Evolutionary conservation across 2,797 vertebrate genomes (phyloP).

Genomic region (Morus bassanus): DNA sequence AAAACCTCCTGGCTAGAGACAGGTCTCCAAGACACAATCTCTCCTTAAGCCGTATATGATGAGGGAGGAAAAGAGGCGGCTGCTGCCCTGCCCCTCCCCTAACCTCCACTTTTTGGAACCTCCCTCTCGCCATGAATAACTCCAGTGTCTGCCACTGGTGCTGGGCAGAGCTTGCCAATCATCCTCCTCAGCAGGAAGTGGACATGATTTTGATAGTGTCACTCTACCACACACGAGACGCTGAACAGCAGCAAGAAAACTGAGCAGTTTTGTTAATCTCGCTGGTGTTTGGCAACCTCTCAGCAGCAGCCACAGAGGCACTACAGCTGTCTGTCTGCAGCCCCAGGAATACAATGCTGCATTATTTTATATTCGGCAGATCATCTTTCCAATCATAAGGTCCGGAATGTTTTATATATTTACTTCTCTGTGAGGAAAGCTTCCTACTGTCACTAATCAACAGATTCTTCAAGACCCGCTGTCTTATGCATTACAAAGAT

Average conservation of each 20-base stretch:
- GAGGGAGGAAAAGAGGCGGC: slow-evolving; percentile 11
- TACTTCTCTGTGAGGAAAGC: slow-evolving; percentile 39
- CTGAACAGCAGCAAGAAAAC: slow-evolving; percentile 67
- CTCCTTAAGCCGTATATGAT: neutral
- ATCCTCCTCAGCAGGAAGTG: slow-evolving; percentile 59
- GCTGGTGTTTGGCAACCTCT: slow-evolving; percentile 60
- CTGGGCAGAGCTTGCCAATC: slow-evolving; percentile 61
- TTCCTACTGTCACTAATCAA: slow-evolving; percentile 51
- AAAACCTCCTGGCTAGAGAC: neutral
- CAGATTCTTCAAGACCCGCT: slow-evolving; percentile 9
- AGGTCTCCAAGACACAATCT: neutral
- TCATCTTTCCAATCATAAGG: slow-evolving; percentile 69
- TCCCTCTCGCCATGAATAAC: slow-evolving; percentile 50
- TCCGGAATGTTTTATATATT: slow-evolving; percentile 59
- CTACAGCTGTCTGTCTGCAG: slow-evolving; percentile 69
- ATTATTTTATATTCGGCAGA: slow-evolving; percentile 56
- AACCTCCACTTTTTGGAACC: slow-evolving; percentile 41
- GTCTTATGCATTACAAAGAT: neutral
- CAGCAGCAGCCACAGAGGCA: slow-evolving; percentile 60
- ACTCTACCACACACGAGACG: slow-evolving; percentile 48
- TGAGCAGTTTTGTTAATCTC: slow-evolving; percentile 70
- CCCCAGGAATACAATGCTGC: slow-evolving; percentile 54
- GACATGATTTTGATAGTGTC: slow-evolving; percentile 70
- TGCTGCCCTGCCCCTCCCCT: slow-evolving; percentile 31
- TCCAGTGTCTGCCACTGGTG: slow-evolving; percentile 51